Evolutionary conservation across 1,140 invertebrate species (phyloP), one percentile per base, ranked within the genome.

Genomic region (Steinernema feltiae): DNA sequence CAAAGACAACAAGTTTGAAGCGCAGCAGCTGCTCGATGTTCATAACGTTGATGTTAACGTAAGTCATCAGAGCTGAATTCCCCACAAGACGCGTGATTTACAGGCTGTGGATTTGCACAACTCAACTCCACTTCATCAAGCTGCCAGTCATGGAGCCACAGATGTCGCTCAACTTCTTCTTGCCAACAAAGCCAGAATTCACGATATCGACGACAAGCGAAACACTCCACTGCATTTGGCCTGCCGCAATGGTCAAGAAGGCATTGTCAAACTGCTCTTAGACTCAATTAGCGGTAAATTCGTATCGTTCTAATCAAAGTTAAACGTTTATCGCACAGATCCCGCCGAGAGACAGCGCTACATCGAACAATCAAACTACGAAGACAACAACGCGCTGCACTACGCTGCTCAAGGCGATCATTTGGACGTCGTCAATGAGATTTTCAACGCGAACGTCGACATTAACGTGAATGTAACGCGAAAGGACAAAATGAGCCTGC

Each of bases 1-100:
- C 70, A 80, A 79, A 73, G 87, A 87, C 24, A 87, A 88, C 76
- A 77, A 80, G 70, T 83, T 83, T 24, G 86, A 87, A 7, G 83
- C 81, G 0, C 32, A 80, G 18, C 71, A 84, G 12, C 79, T 88
- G 12, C 76, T 88, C 12, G 81, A 87, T 2, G 73, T 80, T 32
- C 86, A 87, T 31, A 3, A 63, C 7, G 53, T 21, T 7, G 53
- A 63, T 27, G 53, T 63, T 27, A 15, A 63, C 24, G 53, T 63
- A 27, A 63, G 53, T 27, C n/a, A n/a, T n/a, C n/a, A n/a, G n/a
- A n/a, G n/a, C 24, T 27, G 24, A 15, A 17, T 63, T 7, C 24
- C 24, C 24, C 24, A 17, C 2, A 15, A 63, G 12, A 27, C 15
- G 53, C 24, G 12, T 27, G 24, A 17, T 27, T 63, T 63, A 27